A percentile compares a stretch with the other conserved stretches of the same genome.
Evolutionary conservation across 2,888 invertebrate genomes (phyloP).

Genomic region (Diogma glabrata): DNA sequence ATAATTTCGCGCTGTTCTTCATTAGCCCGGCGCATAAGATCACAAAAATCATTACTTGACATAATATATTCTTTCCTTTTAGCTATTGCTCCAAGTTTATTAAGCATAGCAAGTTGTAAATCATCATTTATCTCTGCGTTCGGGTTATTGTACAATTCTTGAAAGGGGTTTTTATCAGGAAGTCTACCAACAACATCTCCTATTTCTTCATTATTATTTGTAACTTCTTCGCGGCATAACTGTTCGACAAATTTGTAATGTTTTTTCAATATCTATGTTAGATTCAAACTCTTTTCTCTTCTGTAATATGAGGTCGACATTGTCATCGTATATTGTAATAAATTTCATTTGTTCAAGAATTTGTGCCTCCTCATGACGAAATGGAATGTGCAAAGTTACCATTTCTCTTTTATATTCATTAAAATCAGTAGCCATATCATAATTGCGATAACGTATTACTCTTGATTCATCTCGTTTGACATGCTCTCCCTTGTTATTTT

Average conservation of each 20-base stretch:
- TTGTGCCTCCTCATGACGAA: conserved; percentile 29
- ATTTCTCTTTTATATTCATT: conserved; percentile 30
- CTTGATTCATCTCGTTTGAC: conserved; percentile 21
- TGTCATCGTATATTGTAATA: too few relatives aligned
- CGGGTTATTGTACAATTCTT: conserved; percentile 11
- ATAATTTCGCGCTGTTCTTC: conserved; percentile 19
- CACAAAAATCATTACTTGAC: conserved; percentile 17
- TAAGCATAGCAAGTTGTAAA: neutral
- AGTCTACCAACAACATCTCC: conserved; percentile 12
- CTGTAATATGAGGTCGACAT: too few relatives aligned
- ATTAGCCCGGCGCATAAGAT: conserved; percentile 20
- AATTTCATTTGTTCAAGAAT: conserved; percentile 28
- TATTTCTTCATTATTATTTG: conserved; percentile 8
- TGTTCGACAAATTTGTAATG: too few relatives aligned
- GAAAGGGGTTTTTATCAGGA: conserved; percentile 19
- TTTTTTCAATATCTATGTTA: too few relatives aligned
- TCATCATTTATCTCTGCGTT: conserved; percentile 9
- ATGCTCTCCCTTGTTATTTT: conserved; percentile 20
- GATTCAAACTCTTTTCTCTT: too few relatives aligned
- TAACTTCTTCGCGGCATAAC: too few relatives aligned
- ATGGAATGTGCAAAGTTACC: conserved; percentile 29
- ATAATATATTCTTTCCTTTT: conserved; percentile 16
- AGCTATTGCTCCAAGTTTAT: conserved; percentile 6
- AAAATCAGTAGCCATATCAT: conserved; percentile 26
- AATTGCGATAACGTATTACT: conserved; percentile 28